These are phyloP conservation scores for Cichladusa arquata DNA, from an alignment of 2,113 vertebrate species.

Conservation along the genomic window DNA sequence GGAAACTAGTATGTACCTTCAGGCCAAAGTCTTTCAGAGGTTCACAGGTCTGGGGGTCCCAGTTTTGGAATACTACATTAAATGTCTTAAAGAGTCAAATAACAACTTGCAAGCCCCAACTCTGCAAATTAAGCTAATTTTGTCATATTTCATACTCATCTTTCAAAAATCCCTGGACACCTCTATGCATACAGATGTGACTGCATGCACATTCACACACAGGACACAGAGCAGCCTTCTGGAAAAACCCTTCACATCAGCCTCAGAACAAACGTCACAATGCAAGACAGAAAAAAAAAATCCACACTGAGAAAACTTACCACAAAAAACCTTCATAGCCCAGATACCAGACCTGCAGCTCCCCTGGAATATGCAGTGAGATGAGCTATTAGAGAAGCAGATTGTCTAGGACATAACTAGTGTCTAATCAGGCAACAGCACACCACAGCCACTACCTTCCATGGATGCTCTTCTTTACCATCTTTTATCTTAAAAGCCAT, in stretches of 20 bases:
- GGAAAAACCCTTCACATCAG: not conserved
- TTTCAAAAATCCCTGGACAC: not conserved
- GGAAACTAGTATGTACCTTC: not conserved
- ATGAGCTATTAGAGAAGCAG: not conserved
- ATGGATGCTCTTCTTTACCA: not conserved
- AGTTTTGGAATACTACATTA: not conserved
- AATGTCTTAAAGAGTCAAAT: not conserved
- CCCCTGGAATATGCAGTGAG: not conserved
- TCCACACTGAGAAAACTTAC: not conserved
- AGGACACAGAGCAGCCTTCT: not conserved
- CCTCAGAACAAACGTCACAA: not conserved
- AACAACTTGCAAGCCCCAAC: not conserved
- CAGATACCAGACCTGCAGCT: not conserved
- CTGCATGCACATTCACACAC: accelerated
- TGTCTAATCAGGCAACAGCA: not conserved
- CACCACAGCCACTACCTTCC: not conserved
- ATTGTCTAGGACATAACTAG: not conserved
- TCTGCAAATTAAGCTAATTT: not conserved
- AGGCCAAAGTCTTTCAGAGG: not conserved
- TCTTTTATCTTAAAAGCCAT: not conserved
- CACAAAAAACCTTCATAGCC: not conserved
- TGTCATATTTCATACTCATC: not conserved
- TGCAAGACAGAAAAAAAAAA: not conserved
- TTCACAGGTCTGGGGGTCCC: not conserved
- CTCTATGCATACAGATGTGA: not conserved